A percentile compares a stretch with the other conserved stretches of the same genome.
Evolutionary conservation across 64 coral and sea anemone species (phyloP).

Genomic region (Trachythela sp.): DNA sequence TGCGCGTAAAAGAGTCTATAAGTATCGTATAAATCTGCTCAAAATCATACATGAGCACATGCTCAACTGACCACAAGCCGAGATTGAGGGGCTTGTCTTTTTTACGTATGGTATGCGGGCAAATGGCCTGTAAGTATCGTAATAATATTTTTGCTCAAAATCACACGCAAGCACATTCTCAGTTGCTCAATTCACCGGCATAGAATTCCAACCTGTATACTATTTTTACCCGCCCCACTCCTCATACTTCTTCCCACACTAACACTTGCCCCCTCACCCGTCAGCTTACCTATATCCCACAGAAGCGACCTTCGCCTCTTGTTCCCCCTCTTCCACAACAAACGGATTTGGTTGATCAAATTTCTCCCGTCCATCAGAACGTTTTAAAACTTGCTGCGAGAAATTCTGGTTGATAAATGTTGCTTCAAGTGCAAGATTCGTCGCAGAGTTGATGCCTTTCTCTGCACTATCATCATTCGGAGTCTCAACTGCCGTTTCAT

Average conservation of each 20-base stretch:
- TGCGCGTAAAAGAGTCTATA: too few relatives aligned
- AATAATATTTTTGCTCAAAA: too few relatives aligned
- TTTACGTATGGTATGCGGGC: too few relatives aligned
- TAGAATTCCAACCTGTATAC: too few relatives aligned
- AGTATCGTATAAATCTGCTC: too few relatives aligned
- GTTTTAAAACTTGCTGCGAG: conserved; percentile 85
- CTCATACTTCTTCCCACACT: neutral
- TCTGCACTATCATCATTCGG: conserved; percentile 66
- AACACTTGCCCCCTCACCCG: neutral
- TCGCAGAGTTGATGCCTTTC: conserved; percentile 90
- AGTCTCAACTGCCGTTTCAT: conserved; percentile 87
- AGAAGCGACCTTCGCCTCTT: conserved; percentile 75
- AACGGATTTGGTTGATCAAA: conserved; percentile 89
- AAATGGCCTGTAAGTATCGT: too few relatives aligned
- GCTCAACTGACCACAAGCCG: too few relatives aligned
- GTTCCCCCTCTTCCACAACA: conserved; percentile 62
- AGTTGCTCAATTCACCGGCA: too few relatives aligned
- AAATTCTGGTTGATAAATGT: conserved; percentile 99
- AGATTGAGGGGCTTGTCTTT: too few relatives aligned
- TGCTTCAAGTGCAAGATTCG: conserved; percentile 93
- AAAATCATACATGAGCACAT: too few relatives aligned
- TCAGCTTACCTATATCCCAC: conserved; percentile 74
- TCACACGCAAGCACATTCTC: too few relatives aligned
- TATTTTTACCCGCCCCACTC: neutral
- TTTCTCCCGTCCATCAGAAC: conserved; percentile 32